Conservation (phyloP, 2,888 invertebrate species). For the Pachliopta kotzebuea region DNA sequence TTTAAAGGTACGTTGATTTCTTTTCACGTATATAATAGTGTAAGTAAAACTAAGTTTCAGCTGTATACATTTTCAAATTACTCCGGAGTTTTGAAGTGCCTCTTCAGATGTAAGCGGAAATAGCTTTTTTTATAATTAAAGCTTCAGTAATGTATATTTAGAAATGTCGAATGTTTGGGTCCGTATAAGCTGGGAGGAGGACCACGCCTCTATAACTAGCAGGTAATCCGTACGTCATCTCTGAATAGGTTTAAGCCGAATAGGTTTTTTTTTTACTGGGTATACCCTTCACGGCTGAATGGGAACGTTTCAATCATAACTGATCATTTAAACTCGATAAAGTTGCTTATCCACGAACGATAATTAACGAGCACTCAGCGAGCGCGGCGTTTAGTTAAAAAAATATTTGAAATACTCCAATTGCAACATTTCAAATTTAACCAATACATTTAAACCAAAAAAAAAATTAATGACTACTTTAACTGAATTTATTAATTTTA, state of each 20-base stretch:
- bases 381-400: conserved; percentile 9
- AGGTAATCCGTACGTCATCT: conserved; percentile 2
- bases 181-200: not conserved
- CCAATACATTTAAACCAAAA: too few species aligned
- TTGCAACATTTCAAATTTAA: too few species aligned
- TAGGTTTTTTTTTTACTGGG: not conserved
- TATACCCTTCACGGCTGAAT: conserved; percentile 1
- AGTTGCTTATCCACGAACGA: conserved; percentile 15
- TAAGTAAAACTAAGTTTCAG: too few species aligned
- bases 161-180: not conserved
- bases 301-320: conserved; percentile 22
- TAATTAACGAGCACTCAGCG: conserved; percentile 25
- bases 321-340: conserved; percentile 23
- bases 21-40: too few species aligned
- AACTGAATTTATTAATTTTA: too few species aligned
- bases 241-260: conserved; percentile 1
- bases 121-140: not conserved
- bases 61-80: not conserved
- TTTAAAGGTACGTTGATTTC: too few species aligned
- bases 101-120: not conserved
- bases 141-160: not conserved
- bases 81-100: not conserved
- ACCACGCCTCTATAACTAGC: conserved; percentile 1
- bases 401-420: too few species aligned
- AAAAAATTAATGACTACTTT: too few species aligned